Evolutionary conservation across 1,140 invertebrate genomes (phyloP).

Genomic region (Lysiphlebus fabarum): DNA sequence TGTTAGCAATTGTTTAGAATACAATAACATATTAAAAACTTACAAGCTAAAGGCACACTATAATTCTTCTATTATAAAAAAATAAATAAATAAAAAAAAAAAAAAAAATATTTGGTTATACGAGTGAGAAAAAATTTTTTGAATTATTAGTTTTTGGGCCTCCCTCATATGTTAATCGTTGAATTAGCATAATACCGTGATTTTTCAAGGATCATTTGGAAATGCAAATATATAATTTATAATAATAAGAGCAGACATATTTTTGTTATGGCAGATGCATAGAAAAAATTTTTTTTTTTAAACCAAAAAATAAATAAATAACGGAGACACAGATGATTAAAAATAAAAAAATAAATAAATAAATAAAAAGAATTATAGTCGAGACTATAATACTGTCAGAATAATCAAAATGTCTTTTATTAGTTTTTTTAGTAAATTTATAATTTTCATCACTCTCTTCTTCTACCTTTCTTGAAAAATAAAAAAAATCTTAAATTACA

Average conservation of each 20-base stretch:
- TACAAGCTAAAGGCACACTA: too few species aligned
- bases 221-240: conserved; percentile 58
- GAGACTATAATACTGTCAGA: too few species aligned
- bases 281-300: conserved; percentile 4
- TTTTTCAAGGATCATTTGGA: conserved; percentile 56
- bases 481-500: not conserved
- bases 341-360: too few species aligned
- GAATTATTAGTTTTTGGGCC: conserved; percentile 51
- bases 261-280: conserved; percentile 28
- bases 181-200: conserved; percentile 56
- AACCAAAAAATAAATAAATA: too few species aligned
- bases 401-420: not conserved
- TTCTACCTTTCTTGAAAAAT: conserved; percentile 1
- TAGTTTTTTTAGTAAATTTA: not conserved
- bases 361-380: too few species aligned
- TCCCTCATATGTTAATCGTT: conserved; percentile 53
- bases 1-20: too few species aligned
- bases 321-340: too few species aligned
- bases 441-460: not conserved
- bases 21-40: too few species aligned
- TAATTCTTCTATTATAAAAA: too few species aligned
- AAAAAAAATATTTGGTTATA: conserved; percentile 22
- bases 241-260: conserved; percentile 46
- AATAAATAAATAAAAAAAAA: too few species aligned
- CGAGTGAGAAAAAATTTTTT: conserved; percentile 30